Evolutionary conservation across 2,797 vertebrate species (phyloP), one percentile per base, ranked within the genome.

Genomic region (Poliocrania exsul): DNA sequence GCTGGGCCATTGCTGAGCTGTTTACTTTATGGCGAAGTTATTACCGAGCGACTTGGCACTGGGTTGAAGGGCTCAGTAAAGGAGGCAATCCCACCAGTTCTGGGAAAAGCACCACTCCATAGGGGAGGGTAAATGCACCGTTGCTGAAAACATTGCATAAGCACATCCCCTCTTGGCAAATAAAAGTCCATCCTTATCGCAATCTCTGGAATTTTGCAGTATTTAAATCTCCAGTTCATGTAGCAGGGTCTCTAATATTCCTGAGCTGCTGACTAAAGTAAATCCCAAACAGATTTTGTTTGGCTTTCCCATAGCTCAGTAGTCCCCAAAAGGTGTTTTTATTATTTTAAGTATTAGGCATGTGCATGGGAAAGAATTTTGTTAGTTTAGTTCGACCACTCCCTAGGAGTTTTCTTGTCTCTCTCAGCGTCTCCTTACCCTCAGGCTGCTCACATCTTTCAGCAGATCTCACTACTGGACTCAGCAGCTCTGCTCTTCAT

Each of bases 341-440:
- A 94, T 97, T 96, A 94, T 95, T 95, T 95, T 95, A 96, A 96
- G 92, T 94, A 88, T 94, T 93, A 96, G 91, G 82, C 94, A 93
- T 96, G 91, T 90, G 87, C 93, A 94, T 96, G 95, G 95, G 96
- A 97, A 97, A 96, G 92, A 96, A 96, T 96, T 96, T 93, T 95
- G 95, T 96, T 95, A 88, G 93, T 96, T 95, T 93, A 96, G 86
- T 87, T 93, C 35, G 1, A 92, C 95, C 95, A 92, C 95, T 97
- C 95, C 95, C 92, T 94, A 81, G 62, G 66, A 96, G 91, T 90
- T 97, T 96, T 94, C 92, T 92, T 91, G 95, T 91, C 89, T 65
- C 89, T 91, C 95, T 56, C 92, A 87, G 85, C 31, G 1, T 96
- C 92, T 96, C 88, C 82, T 94, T 72, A 90, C 91, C 90, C 95